Evolutionary conservation across 2,888 invertebrate genomes (phyloP), one percentile per base, ranked within the genome.

Genomic region (Cerastis rubricosa): DNA sequence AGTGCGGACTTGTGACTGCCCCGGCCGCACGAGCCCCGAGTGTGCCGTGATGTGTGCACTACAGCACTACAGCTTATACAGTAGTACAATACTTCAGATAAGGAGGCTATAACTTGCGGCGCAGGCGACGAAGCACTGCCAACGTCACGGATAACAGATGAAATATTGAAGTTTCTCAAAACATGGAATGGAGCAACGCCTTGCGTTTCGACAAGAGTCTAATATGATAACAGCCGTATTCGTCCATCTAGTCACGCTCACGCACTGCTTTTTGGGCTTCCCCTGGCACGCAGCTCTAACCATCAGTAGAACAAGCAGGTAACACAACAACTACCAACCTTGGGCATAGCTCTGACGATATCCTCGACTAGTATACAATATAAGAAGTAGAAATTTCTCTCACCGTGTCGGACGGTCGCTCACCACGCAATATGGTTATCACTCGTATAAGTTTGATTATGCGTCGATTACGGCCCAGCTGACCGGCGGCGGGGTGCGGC

Each of bases 361-460:
- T 63, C 51, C 40, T 61, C 19, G 9, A 59, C 19, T 51, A 59
- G 63, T 54, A 54, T 69, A 47, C 69, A 83, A 74, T 68, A 76
- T 63, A 74, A 74, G 64, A 73, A 81, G 75, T 76, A 80, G 69
- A 82, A 84, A 84, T 84, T 81, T 71, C 67, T 88, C 85, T 88
- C 85, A 90, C 86, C 88, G 88, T 81, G 81, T 84, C 82, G 85
- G 74, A 76, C 85, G 79, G 78, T 74, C 74, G 71, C 70, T 83
- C 86, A 84, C 81, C 85, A 85, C 86, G 88, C 89, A 88, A 88
- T 88, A 88, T 85, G 89, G 88, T 91, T 92, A 93, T 92, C 92
- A 91, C 89, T 87, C 85, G 90, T 91, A 88, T 90, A 89, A 88
- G 89, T 89, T 92, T 90, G 93, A 92, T 91, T 92, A 91, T 88